Evolutionary conservation across 2,797 vertebrate species (phyloP), one percentile per base, ranked within the genome.

Genomic region (Falco rusticolus): DNA sequence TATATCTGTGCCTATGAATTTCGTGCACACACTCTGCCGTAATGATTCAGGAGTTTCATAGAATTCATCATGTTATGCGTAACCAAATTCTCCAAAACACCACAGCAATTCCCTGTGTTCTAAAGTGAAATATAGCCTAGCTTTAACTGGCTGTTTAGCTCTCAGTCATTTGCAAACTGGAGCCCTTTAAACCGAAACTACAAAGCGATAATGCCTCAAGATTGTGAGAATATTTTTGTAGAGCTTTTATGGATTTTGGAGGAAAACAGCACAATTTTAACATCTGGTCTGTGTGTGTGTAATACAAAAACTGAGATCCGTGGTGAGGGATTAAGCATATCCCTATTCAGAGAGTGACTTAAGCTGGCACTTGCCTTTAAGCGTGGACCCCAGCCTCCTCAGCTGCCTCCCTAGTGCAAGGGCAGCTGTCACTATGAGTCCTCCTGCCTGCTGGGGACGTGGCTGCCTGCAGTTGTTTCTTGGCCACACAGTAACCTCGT

Each of bases 1-100:
- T 8, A 7, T 28, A 3, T 17, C 82, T 33, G 26, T 7, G 2
- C 39, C 0, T 0, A 6, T 24, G 70, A 39, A 28, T n/a, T 25
- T 43, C 50, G 6, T 8, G 71, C 18, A 19, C 61, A 8, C 14
- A 0, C 13, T 61, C 50, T 11, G 13, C 28, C 70, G 5, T 3
- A 41, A 29, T 7, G 34, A 29, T 8, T 33, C 29, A 19, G 34
- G 41, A 61, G 8, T 54, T 50, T 20, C 33, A 10, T 6, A 22
- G 60, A n/a, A 28, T 68, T 54, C 26, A 29, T 61, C 41, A 13
- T 3, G 1, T 29, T 39, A 2, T 4, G 15, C 6, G 4, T n/a
- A 78, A 37, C 5, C 3, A 5, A 0, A 53, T 25, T 54, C 74
- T 41, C 34, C 50, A 69, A 53, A 47, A 3, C 51, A 43, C 9